Base-by-base conservation (phyloP, 2,797 vertebrate species). In the Coendou prehensilis region DNA sequence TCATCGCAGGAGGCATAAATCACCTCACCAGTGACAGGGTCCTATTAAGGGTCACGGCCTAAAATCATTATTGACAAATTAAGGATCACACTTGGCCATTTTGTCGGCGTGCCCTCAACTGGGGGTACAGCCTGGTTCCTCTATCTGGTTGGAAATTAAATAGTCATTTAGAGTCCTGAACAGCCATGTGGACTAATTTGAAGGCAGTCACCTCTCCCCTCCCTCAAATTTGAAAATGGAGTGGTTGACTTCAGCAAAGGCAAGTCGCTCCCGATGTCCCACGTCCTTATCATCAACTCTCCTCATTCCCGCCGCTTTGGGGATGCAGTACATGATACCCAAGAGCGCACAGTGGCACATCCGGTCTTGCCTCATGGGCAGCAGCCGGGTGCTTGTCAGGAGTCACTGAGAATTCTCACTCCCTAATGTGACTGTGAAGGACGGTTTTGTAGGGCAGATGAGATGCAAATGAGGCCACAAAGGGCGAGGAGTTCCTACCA, bases 1-100 rank as follows among this genome's bases (percentile, higher is more conserved):
- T 99, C 99, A 99, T 99, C 99, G 98, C 98, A 98, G 98, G 97
- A 98, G 99, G 99, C 99, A 99, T 99, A 99, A 99, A 99, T 99
- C 99, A 99, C 99, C 98, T 99, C 98, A 98, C 98, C 98, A 99
- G 99, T 99, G 99, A 99, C 99, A 99, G 99, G 99, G 99, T 99
- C 99, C 99, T 99, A 99, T 99, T 99, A 99, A 99, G 98, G 98
- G 98, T 98, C 98, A 99, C 86, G 98, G 99, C 99, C 99, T 99
- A 99, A 99, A 99, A 99, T 99, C 99, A 99, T 99, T 99, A 99
- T 99, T 99, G 99, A 99, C 99, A 99, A 99, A 99, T 99, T 99
- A 99, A 99, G 98, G 98, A 98, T 98, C 98, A 98, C 98, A 98
- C 98, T 99, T 98, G 98, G 98, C 98, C 98, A 97, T 98, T 98